Percentiles rank a stretch among this genome's conserved stretches.
Evolutionary conservation across 1,140 invertebrate species (phyloP).

Genomic region (Caenorhabditis remanei): DNA sequence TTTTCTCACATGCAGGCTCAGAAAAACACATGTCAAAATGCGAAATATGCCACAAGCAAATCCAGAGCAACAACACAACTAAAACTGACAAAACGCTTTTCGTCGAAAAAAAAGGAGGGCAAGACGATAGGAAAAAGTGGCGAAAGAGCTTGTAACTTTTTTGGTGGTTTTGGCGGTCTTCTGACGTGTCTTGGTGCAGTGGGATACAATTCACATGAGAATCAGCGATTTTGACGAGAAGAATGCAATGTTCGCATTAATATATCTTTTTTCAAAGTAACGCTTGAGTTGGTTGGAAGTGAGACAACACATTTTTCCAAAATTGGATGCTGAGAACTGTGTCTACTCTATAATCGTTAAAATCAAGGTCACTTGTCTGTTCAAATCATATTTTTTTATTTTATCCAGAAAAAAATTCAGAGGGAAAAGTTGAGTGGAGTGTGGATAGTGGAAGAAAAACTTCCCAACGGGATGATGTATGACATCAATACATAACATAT

Average conservation of each 20-base stretch:
- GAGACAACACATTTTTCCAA: too few relatives aligned
- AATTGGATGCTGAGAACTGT: too few relatives aligned
- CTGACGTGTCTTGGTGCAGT: not conserved
- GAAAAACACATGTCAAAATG: slow-evolving; percentile 50
- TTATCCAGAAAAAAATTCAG: not conserved
- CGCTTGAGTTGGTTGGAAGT: too few relatives aligned
- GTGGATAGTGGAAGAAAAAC: not conserved
- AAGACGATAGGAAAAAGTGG: slow-evolving; percentile 5
- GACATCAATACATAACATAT: slow-evolving; percentile 22
- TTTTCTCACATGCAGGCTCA: slow-evolving; percentile 32
- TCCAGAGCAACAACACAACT: slow-evolving; percentile 20
- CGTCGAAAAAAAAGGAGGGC: slow-evolving; percentile 35
- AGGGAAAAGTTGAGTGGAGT: not conserved
- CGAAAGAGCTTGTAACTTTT: slow-evolving; percentile 38
- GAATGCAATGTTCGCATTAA: slow-evolving; percentile 16
- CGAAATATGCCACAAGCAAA: slow-evolving; percentile 42
- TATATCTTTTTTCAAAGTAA: not conserved
- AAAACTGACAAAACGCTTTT: slow-evolving; percentile 51
- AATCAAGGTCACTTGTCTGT: too few relatives aligned
- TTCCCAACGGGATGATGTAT: not conserved
- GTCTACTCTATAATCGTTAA: too few relatives aligned
- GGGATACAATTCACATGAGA: slow-evolving; percentile 5
- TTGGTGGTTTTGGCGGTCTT: not conserved
- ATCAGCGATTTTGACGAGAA: slow-evolving; percentile 40
- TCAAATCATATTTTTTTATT: not conserved